Base-by-base conservation (phyloP, 2,113 vertebrate species). In the Tachuris rubrigastra region DNA sequence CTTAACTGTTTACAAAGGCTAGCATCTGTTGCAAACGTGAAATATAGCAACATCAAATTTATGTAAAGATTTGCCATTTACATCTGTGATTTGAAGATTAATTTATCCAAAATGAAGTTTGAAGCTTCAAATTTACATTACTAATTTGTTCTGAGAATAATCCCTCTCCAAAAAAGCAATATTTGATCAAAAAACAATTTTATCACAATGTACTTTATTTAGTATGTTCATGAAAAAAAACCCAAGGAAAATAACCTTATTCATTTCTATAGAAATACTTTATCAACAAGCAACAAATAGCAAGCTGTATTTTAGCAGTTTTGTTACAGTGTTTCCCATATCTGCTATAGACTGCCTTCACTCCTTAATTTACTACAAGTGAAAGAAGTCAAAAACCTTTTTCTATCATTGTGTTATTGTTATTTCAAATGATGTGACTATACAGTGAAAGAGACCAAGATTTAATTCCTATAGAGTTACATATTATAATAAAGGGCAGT, bases 11-110 rank as follows among this genome's bases (percentile, higher is more conserved):
- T 67, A 74, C 63, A 69, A 85, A 91, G 37, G 23, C n/a, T 39
- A 91, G 63, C 42, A 83, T 58, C 85, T 91, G 50, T 74, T 94
- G 75, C 50, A 85, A 94, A 94, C 41, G 79, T 72, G 33, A 94
- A 60, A 68, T 44, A 91, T 20, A 85, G 55, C 44, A 49, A 79
- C 67, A 92, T 24, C 7, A 91, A 93, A 88, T 50, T 76, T 79
- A 60, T 4, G 20, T 50, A 88, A 85, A 92, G 44, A 73, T 79
- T 76, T 83, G 30, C 22, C 42, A 39, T 85, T 77, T 83, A 24
- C 72, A 67, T 85, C 87, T 71, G 49, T 62, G 52, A 80, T 67
- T 47, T 74, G 53, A 83, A 92, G 37, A 83, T 53, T 42, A 87
- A 78, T 46, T 78, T 19, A 83, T 80, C 33, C 50, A 82, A 91